These are phyloP conservation scores for Gallinago stenura DNA, from an alignment of 2,797 vertebrate genomes.

Conservation along the genomic window DNA sequence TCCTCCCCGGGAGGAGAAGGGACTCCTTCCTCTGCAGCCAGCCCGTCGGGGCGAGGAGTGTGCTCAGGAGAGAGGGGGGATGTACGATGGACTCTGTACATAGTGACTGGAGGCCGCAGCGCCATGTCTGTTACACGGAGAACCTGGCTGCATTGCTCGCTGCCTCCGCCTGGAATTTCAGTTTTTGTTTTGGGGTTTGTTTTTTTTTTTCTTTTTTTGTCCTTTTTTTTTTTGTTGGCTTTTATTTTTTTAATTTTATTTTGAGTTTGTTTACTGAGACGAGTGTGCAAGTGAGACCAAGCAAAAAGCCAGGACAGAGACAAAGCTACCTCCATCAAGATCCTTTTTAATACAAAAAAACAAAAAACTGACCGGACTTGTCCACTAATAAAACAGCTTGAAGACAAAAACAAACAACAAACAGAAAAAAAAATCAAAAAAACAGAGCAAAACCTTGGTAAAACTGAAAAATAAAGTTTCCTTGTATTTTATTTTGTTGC, in stretches of 20 bases:
- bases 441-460: slow-evolving; percentile 76
- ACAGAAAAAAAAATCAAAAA: neutral
- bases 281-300: slow-evolving; percentile 57
- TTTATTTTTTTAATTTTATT: slow-evolving; percentile 75
- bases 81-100: slow-evolving; percentile 71
- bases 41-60: slow-evolving; percentile 76
- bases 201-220: neutral
- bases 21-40: slow-evolving; percentile 69
- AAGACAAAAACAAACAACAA: slow-evolving; percentile 1
- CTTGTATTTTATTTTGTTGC: slow-evolving; percentile 81
- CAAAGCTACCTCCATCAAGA: slow-evolving; percentile 88
- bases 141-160: slow-evolving; percentile 69
- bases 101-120: slow-evolving; percentile 77
- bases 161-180: slow-evolving; percentile 75
- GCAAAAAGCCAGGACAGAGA: slow-evolving; percentile 81
- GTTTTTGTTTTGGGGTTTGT: slow-evolving; percentile 40
- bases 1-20: slow-evolving; percentile 68
- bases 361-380: slow-evolving; percentile 81
- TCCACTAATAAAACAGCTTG: slow-evolving; percentile 75
- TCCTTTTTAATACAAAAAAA: slow-evolving; percentile 84
- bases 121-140: slow-evolving; percentile 80
- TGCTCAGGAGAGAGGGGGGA: slow-evolving; percentile 72
- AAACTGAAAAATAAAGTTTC: slow-evolving; percentile 84
- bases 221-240: neutral
- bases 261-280: slow-evolving; percentile 77